These are phyloP conservation scores for Orbicella faveolata DNA, from an alignment of 64 coral and sea anemone genomes.

Conservation along the genomic window DNA sequence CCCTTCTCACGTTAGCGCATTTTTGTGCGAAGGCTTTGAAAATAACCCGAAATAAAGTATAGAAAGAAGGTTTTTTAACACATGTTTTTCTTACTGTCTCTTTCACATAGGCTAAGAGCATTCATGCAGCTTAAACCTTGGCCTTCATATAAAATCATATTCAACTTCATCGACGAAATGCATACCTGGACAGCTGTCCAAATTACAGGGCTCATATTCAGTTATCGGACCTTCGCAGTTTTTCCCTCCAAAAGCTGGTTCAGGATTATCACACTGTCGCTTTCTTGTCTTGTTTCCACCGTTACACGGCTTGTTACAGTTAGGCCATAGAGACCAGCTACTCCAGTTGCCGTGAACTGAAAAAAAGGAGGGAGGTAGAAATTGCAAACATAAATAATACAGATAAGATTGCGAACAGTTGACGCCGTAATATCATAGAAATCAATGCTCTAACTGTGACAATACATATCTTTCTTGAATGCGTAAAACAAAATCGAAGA, in stretches of 20 bases:
- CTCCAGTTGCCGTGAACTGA: constrained; percentile 29
- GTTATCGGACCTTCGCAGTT: not conserved
- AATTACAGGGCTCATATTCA: constrained; percentile 16
- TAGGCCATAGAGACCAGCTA: constrained; percentile 25
- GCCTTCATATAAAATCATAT: no score
- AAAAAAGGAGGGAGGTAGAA: not conserved
- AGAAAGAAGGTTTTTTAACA: no score
- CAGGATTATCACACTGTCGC: constrained; percentile 7
- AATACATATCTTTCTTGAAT: no score
- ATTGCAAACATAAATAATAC: not conserved
- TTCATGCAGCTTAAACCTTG: no score
- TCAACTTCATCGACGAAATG: not conserved
- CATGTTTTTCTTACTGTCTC: no score
- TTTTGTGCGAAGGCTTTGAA: no score
- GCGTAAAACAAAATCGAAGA: no score
- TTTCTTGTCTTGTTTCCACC: constrained; percentile 8
- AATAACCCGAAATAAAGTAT: no score
- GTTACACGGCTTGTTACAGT: constrained; percentile 32
- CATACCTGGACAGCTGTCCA: constrained; percentile 35
- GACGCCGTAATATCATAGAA: no score
- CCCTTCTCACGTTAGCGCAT: no score
- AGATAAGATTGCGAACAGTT: not conserved
- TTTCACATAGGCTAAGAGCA: no score
- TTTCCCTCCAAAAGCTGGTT: not conserved
- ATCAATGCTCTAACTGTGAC: no score